Percentiles rank a stretch among this genome's conserved stretches.
Conservation (phyloP, 1,140 invertebrate genomes). For the Glossosoma conforme region DNA sequence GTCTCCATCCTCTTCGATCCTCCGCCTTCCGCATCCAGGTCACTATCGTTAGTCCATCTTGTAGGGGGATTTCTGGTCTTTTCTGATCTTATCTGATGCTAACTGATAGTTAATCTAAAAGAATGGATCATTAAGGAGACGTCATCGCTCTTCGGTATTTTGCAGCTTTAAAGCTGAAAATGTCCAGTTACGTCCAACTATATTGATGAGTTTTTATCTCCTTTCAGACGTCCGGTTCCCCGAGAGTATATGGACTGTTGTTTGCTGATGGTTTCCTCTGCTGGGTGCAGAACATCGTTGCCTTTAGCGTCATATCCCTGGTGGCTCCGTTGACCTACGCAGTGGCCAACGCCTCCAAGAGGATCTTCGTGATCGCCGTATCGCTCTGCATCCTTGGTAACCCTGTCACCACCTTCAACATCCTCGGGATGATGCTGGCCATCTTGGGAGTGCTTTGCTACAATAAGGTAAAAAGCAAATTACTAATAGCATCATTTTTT, state of each 20-base stretch:
- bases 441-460: slow-evolving; percentile 87
- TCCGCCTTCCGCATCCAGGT: too few relatives aligned
- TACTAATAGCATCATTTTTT: too few relatives aligned
- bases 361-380: slow-evolving; percentile 87
- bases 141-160: too few relatives aligned
- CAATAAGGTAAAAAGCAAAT: slow-evolving; percentile 62
- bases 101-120: too few relatives aligned
- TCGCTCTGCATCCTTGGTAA: slow-evolving; percentile 87
- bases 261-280: slow-evolving; percentile 82
- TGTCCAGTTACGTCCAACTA: too few relatives aligned
- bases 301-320: slow-evolving; percentile 85
- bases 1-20: too few relatives aligned
- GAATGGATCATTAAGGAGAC: too few relatives aligned
- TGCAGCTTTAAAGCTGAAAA: too few relatives aligned
- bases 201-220: slow-evolving; percentile 29
- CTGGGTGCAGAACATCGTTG: slow-evolving; percentile 92
- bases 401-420: slow-evolving; percentile 83
- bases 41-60: too few relatives aligned
- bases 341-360: slow-evolving; percentile 92
- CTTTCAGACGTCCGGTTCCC: slow-evolving; percentile 46
- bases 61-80: too few relatives aligned
- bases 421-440: slow-evolving; percentile 88
- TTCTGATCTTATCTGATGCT: too few relatives aligned
- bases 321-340: slow-evolving; percentile 92
- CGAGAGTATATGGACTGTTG: slow-evolving; percentile 59